Evolutionary conservation across 2,888 invertebrate genomes (phyloP), one percentile per base, ranked within the genome.

Genomic region (Cataglyphis cursor): DNA sequence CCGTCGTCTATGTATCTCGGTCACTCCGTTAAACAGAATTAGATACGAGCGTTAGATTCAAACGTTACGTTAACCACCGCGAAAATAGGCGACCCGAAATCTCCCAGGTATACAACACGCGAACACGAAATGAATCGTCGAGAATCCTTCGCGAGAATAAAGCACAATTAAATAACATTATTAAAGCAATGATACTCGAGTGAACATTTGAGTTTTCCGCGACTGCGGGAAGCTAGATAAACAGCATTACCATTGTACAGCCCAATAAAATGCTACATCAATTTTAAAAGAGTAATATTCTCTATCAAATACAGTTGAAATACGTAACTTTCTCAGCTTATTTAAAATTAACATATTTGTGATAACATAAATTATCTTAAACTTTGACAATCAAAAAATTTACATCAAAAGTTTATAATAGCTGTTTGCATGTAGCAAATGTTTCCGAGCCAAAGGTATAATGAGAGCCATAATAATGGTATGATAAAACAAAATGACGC

Each of bases 11-110:
- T 87, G 89, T 90, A 89, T 91, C 87, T 84, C 85, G 86, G 85
- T 87, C 89, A 75, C 75, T 80, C 73, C 76, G 78, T 85, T 91
- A 92, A 92, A 92, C 90, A 91, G 90, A 90, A 92, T 90, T 90
- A 90, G 87, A 91, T 90, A 91, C 90, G 84, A 88, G 83, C 81
- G 48, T 85, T 86, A 88, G 86, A 91, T 86, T 85, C 88, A 87
- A 90, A 88, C 81, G 85, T 87, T 86, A 84, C 72, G 44, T 44
- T 44, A 44, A 44, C 86, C 86, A 84, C 82, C 72, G 48, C 28
- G 57, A 38, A 65, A 18, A n/a, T 62, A 51, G 24, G 21, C 24
- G 48, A 44, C 21, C 59, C 21, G 21, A 44, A 51, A n/a, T 41
- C 51, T 38, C 64, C 24, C 6, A 35, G 51, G 24, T 35, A 35